phyloP scores from a whole-genome alignment of 2,888 invertebrate genomes.

The Rosalia funebris region DNA sequence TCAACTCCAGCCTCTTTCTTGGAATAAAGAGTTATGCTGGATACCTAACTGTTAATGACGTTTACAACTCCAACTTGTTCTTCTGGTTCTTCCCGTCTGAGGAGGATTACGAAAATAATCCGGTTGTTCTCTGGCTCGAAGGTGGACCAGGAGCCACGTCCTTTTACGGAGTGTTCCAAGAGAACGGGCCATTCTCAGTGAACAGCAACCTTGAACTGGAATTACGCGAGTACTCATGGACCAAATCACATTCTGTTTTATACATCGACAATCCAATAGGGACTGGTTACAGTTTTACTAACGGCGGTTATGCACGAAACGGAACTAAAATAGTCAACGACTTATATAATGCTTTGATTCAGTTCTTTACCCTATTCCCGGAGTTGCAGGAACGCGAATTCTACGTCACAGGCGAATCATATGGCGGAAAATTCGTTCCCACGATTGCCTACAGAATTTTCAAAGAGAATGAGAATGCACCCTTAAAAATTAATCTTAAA shows the following conservation, averaged over 20 bases:
- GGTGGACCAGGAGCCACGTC: constrained; percentile 88
- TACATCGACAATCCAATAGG: constrained; percentile 92
- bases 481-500: constrained; percentile 75
- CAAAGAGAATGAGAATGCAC: constrained; percentile 69
- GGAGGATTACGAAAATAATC: constrained; percentile 67
- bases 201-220: constrained; percentile 61
- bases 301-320: constrained; percentile 80
- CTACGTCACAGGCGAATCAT: constrained; percentile 90
- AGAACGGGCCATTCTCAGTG: constrained; percentile 77
- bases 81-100: constrained; percentile 92
- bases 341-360: constrained; percentile 78
- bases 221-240: constrained; percentile 82
- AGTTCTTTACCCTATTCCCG: constrained; percentile 87
- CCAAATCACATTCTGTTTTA: constrained; percentile 78
- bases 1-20: constrained; percentile 69
- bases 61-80: constrained; percentile 83
- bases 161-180: constrained; percentile 81
- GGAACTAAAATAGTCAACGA: constrained; percentile 84
- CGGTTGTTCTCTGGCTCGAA: constrained; percentile 85
- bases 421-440: constrained; percentile 82
- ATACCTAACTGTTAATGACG: constrained; percentile 84
- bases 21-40: constrained; percentile 78
- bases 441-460: constrained; percentile 80
- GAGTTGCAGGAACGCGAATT: constrained; percentile 80
- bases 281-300: constrained; percentile 91